These are phyloP conservation scores for Schizothorax lantsangensis DNA, from an alignment of 2,797 vertebrate genomes.

Conservation along the genomic window DNA sequence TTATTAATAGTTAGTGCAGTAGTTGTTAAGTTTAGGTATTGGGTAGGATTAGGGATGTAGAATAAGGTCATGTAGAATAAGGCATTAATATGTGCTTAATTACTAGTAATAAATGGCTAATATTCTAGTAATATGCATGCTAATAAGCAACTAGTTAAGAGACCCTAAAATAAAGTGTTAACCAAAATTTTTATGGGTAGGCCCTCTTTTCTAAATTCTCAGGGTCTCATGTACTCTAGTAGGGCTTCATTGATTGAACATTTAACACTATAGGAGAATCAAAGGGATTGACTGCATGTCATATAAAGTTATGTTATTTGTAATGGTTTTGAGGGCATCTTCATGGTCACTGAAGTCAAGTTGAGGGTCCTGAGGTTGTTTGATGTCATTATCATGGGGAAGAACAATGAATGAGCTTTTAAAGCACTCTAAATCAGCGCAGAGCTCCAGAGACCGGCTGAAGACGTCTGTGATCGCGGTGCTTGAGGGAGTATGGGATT, in stretches of 20 bases:
- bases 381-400: constrained; percentile 1
- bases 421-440: constrained; percentile 9
- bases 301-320: neutral
- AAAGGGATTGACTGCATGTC: neutral
- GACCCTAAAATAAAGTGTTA: too few relatives aligned
- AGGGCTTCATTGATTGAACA: neutral
- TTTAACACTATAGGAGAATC: neutral
- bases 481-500: constrained; percentile 31
- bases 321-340: neutral
- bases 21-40: too few relatives aligned
- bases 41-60: too few relatives aligned
- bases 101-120: too few relatives aligned
- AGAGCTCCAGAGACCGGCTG: constrained; percentile 21
- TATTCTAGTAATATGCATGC: too few relatives aligned
- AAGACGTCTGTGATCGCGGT: neutral
- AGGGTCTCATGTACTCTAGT: neutral
- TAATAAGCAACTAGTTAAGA: too few relatives aligned
- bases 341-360: neutral
- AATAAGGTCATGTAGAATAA: too few relatives aligned
- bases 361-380: neutral
- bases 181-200: too few relatives aligned
- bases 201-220: neutral
- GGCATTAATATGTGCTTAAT: too few relatives aligned
- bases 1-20: too few relatives aligned
- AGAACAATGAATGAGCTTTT: constrained; percentile 15